Evolutionary conservation across 2,113 vertebrate species (phyloP), one percentile per base, ranked within the genome.

Genomic region (Seriola rivoliana): DNA sequence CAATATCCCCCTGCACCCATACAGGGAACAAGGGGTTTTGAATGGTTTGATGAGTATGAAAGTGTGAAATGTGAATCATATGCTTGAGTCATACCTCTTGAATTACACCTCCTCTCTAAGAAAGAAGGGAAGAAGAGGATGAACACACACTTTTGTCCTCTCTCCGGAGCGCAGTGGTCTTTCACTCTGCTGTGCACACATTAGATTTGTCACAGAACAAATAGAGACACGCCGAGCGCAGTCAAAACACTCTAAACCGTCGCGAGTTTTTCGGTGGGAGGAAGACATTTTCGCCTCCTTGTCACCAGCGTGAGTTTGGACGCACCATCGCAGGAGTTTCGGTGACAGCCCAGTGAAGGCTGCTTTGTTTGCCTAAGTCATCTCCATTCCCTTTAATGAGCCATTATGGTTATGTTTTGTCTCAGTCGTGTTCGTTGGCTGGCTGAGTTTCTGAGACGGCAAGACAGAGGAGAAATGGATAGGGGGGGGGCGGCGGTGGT

Each of bases 341-440:
- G 78, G 89, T 94, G 94, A 95, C 94, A 95, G 93, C 90, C 72
- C 92, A 77, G 76, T 93, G 92, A 93, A 93, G 91, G 94, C 93
- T 95, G 94, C 91, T 93, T 95, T 96, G 95, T 95, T 93, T 94
- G 84, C 90, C 93, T 91, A 92, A 93, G 86, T 95, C 91, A 91
- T 94, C 85, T 86, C 86, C 88, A 89, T 95, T 93, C 93, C 87
- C 88, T 94, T 94, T 93, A 95, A 94, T 94, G 94, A 95, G 92
- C 95, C 94, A 92, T 94, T 91, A 93, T 92, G 90, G 81, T 90
- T 85, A 40, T 92, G 86, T 92, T 93, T 93, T 88, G 91, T 93
- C 88, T 92, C 70, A 71, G 84, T 85, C 67, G 80, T 93, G 91
- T 92, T 93, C 85, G 89, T 93, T 91, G 88, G 86, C 89, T 93